These are phyloP conservation scores for Gibbula magus DNA, from an alignment of 2,888 invertebrate species.

Conservation along the genomic window DNA sequence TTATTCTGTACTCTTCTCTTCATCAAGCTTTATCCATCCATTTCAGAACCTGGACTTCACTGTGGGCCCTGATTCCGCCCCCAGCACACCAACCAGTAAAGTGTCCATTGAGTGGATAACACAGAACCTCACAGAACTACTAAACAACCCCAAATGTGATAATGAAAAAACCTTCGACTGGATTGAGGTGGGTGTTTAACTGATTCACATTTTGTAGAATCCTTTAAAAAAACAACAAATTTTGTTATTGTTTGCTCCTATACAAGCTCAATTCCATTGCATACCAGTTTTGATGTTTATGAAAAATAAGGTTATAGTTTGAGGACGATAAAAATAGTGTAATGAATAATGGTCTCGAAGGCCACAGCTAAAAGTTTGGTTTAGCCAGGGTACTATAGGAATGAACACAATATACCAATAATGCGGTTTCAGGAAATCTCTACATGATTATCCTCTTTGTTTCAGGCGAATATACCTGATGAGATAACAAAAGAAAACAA, in stretches of 20 bases:
- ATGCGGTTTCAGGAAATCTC: too few relatives aligned
- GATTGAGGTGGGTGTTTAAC: conserved; percentile 78
- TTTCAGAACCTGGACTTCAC: conserved; percentile 70
- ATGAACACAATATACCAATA: too few relatives aligned
- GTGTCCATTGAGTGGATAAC: conserved; percentile 59
- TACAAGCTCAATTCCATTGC: too few relatives aligned
- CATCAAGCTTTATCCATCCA: neutral
- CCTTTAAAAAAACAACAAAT: too few relatives aligned
- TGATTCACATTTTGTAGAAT: too few relatives aligned
- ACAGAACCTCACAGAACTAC: conserved; percentile 54
- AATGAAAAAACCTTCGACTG: conserved; percentile 78
- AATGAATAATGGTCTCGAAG: too few relatives aligned
- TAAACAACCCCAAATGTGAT: conserved; percentile 48
- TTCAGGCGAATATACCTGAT: conserved; percentile 82
- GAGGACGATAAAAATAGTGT: too few relatives aligned
- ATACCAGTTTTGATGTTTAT: too few relatives aligned
- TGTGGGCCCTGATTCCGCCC: conserved; percentile 42
- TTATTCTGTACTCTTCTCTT: too few relatives aligned
- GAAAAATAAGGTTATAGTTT: neutral
- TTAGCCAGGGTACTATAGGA: too few relatives aligned
- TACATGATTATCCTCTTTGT: conserved; percentile 48
- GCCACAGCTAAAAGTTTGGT: too few relatives aligned
- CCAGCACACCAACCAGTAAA: conserved; percentile 51
- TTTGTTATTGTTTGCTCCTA: too few relatives aligned
- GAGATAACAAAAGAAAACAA: conserved; percentile 79